These are phyloP conservation scores for Oenanthe oenanthe DNA, from an alignment of 2,113 vertebrate genomes.

Conservation along the genomic window DNA sequence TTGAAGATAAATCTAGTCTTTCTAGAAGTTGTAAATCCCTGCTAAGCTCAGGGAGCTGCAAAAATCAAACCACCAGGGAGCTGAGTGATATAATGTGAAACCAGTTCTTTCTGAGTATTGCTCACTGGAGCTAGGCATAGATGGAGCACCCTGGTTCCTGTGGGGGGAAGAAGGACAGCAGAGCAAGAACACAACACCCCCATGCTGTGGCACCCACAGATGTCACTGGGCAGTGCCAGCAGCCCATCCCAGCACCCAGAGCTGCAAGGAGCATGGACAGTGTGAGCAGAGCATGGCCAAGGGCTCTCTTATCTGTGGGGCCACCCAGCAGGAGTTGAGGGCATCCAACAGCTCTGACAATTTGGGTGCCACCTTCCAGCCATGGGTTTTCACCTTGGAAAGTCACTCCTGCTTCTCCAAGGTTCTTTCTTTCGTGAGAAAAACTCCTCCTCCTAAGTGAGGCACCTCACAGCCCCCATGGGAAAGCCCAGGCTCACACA, in stretches of 20 bases:
- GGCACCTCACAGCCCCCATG: background rate
- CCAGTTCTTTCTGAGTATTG: background rate
- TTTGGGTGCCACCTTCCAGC: background rate
- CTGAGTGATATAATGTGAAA: background rate
- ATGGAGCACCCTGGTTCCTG: background rate
- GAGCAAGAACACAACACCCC: background rate
- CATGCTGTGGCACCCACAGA: accelerated
- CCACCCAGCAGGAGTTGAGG: background rate
- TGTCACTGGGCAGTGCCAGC: background rate
- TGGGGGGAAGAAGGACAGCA: background rate
- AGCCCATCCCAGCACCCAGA: background rate
- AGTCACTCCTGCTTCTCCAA: background rate
- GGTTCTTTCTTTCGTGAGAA: background rate
- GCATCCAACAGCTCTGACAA: background rate
- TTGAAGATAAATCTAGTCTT: background rate
- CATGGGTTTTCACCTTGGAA: background rate
- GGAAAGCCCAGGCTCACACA: background rate
- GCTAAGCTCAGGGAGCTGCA: background rate
- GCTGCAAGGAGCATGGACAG: background rate
- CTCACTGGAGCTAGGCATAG: background rate
- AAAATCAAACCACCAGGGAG: background rate
- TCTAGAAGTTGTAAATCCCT: background rate
- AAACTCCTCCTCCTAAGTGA: background rate
- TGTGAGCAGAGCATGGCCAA: background rate
- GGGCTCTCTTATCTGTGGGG: accelerated